These are phyloP conservation scores for Columbina picui DNA, from an alignment of 2,113 vertebrate genomes.

Conservation along the genomic window DNA sequence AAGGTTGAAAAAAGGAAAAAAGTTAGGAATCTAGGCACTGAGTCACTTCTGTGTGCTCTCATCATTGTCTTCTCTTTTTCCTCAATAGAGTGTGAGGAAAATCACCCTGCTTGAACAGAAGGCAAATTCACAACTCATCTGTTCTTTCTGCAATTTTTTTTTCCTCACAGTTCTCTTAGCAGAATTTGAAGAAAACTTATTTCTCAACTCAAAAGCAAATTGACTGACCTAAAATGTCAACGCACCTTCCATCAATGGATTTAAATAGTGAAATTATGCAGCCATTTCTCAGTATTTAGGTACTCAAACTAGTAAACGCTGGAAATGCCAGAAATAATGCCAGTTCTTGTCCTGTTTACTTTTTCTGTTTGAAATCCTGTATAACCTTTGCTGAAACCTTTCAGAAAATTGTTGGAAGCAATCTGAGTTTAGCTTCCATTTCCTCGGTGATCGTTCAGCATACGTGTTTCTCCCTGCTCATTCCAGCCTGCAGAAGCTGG, in stretches of 20 bases:
- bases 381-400: constrained; percentile 55
- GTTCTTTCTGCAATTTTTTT: background rate
- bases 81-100: background rate
- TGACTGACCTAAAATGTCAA: constrained; percentile 13
- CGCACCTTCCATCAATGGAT: background rate
- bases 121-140: background rate
- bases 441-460: background rate
- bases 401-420: background rate
- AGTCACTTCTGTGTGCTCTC: background rate
- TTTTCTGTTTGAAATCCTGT: background rate
- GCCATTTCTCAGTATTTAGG: background rate
- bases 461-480: background rate
- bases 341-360: background rate
- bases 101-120: background rate
- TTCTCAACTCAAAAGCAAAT: background rate
- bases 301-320: background rate
- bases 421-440: background rate
- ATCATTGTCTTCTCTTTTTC: background rate
- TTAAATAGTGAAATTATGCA: constrained; percentile 20
- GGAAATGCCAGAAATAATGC: constrained; percentile 43
- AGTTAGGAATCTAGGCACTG: accelerated
- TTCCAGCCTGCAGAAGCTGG: background rate
- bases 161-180: background rate
- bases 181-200: background rate
- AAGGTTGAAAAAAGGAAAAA: background rate